Conservation (phyloP, 1,140 invertebrate genomes). For the Battus philenor region DNA sequence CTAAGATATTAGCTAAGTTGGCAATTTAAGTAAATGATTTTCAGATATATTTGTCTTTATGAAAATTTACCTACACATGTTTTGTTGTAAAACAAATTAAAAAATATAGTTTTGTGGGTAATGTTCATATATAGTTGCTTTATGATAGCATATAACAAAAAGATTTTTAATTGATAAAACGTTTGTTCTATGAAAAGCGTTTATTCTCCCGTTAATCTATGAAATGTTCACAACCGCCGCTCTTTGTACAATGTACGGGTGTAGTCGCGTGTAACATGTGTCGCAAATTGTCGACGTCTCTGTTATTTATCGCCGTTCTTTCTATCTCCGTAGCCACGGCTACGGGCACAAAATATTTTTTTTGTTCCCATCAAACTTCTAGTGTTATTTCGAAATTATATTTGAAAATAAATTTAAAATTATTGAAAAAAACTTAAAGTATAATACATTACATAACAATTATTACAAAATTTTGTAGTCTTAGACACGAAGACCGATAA, state of each 20-base stretch:
- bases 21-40: too few species aligned
- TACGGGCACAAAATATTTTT: slow-evolving; percentile 9
- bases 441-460: neutral
- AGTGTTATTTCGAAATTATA: neutral
- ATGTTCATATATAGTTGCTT: too few species aligned
- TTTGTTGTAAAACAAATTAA: too few species aligned
- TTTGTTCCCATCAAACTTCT: neutral
- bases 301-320: slow-evolving; percentile 28
- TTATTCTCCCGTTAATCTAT: slow-evolving; percentile 15
- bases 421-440: neutral
- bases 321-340: slow-evolving; percentile 21
- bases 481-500: too few species aligned
- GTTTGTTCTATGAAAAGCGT: too few species aligned
- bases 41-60: too few species aligned
- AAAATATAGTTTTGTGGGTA: too few species aligned
- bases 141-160: too few species aligned
- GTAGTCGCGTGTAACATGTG: slow-evolving; percentile 26
- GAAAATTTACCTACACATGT: too few species aligned
- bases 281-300: slow-evolving; percentile 26
- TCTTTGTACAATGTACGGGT: slow-evolving; percentile 7
- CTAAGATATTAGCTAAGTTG: too few species aligned
- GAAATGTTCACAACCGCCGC: slow-evolving; percentile 1
- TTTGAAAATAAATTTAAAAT: neutral
- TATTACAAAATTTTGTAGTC: neutral
- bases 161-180: too few species aligned